A percentile compares a stretch with the other conserved stretches of the same genome.
phyloP scores from a whole-genome alignment of 2,888 invertebrate species.

The Leistus spinibarbis region DNA sequence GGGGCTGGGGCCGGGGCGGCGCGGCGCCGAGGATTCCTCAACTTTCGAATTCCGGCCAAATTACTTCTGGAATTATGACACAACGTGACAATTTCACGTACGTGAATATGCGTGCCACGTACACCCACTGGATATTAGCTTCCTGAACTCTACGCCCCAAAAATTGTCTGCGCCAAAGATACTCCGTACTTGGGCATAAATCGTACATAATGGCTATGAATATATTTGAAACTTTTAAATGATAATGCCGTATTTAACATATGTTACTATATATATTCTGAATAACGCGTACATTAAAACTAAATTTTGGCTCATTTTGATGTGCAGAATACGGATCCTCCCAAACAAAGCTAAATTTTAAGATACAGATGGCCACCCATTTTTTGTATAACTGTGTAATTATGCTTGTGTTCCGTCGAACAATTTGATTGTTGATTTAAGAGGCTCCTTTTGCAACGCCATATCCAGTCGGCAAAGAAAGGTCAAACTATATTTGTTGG shows the following conservation, averaged over 20 bases:
- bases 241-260: neutral
- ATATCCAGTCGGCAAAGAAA: no score
- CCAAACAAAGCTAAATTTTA: no score
- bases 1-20: neutral
- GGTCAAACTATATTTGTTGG: no score
- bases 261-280: neutral
- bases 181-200: neutral
- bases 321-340: no score
- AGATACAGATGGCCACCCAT: no score
- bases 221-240: neutral
- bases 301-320: no score
- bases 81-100: conserved; percentile 27
- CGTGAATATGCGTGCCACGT: conserved; percentile 1
- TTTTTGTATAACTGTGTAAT: no score
- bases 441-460: neutral
- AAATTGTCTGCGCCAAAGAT: neutral
- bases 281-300: no score
- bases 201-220: neutral
- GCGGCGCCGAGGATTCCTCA: conserved; percentile 27
- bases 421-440: no score
- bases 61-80: conserved; percentile 33
- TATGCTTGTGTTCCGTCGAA: no score
- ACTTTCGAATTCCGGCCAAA: conserved; percentile 34
- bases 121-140: neutral
- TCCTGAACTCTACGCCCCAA: neutral